Evolutionary conservation across 2,888 invertebrate species (phyloP), one percentile per base, ranked within the genome.

Genomic region (Hydrotaea diabolus): DNA sequence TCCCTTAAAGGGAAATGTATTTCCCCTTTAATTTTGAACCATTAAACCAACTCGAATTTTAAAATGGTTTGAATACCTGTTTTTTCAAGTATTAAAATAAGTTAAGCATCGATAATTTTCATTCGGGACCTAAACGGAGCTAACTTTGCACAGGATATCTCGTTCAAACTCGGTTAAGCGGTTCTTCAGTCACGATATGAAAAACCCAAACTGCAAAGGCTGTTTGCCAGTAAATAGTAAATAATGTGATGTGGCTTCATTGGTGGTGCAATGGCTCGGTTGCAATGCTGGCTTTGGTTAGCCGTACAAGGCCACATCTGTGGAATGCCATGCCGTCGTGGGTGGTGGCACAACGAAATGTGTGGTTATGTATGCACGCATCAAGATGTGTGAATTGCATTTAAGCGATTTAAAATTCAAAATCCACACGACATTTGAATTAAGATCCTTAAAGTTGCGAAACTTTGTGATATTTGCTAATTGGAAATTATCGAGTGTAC

Each of bases 281-380:
- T 19, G 57, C 21, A 21, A 23, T 43, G n/a, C n/a, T n/a, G n/a
- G n/a, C 13, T 57, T 43, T 57, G 59, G 59, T 59, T 11, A n/a
- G n/a, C n/a, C n/a, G n/a, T n/a, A 43, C 66, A 66, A 64, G 57
- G 57, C 21, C 23, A 23, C 21, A 57, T 57, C 23, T 11, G 21
- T 21, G 21, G 57, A 17, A 23, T 57, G 57, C 57, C 21, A n/a
- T n/a, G n/a, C n/a, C n/a, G n/a, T n/a, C n/a, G 57, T 43, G 66
- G 19, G 26, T 43, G 66, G 21, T 64, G 36, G n/a, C 13, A 19
- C 2, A 13, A 5, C 9, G 64, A n/a, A 39, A 19, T n/a, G n/a
- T n/a, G n/a, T 55, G 2, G n/a, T 55, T 19, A 55, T 21, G 57
- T 17, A 19, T 36, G 64, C 7, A 23, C n/a, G n/a, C n/a, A n/a